Evolutionary conservation across 2,888 invertebrate genomes (phyloP).

Genomic region (Cremastobaeus sp.): DNA sequence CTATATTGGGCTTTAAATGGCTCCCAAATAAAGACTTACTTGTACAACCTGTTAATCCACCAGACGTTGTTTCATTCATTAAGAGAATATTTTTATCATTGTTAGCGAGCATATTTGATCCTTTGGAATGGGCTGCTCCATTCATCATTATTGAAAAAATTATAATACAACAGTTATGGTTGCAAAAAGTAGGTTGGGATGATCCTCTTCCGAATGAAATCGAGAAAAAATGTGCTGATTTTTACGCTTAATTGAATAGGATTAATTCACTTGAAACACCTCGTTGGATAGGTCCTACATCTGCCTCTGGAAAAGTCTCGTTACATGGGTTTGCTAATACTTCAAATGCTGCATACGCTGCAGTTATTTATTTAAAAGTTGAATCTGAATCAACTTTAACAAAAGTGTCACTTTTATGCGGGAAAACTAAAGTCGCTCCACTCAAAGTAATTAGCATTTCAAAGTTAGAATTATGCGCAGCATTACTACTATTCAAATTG

Average conservation of each 20-base stretch:
- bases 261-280: neutral
- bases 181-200: neutral
- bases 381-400: too few relatives aligned
- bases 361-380: neutral
- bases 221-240: neutral
- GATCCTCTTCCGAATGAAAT: neutral
- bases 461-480: constrained; percentile 6
- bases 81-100: constrained; percentile 2
- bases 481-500: neutral
- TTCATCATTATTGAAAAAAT: neutral
- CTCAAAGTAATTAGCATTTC: constrained; percentile 2
- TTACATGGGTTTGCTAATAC: constrained; percentile 2
- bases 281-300: neutral
- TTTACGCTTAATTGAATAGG: neutral
- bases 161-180: neutral
- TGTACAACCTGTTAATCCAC: too few relatives aligned
- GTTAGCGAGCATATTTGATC: constrained; percentile 5
- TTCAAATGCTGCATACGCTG: neutral
- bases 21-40: too few relatives aligned
- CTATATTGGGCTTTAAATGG: too few relatives aligned
- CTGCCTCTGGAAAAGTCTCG: neutral
- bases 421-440: constrained; percentile 6
- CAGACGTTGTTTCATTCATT: neutral
- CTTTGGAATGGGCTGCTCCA: neutral
- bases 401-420: neutral